Evolutionary conservation across 2,888 invertebrate species (phyloP).

Genomic region (Leucoma salicis): DNA sequence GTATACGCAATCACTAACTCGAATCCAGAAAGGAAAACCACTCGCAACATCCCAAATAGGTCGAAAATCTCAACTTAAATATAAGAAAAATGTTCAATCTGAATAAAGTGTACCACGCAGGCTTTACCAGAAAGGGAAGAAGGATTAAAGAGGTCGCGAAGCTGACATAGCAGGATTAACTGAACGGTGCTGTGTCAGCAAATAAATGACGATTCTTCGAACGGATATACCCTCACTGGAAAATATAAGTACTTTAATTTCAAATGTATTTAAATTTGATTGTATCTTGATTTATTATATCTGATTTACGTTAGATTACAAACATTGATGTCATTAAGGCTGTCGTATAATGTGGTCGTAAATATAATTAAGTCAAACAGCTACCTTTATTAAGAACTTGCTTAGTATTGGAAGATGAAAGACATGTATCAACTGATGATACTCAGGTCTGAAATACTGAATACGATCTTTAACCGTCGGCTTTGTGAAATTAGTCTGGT

Average conservation of each 20-base stretch:
- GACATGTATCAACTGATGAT: too few relatives aligned
- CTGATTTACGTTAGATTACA: too few relatives aligned
- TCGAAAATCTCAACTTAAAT: conserved; percentile 39
- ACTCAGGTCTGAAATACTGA: too few relatives aligned
- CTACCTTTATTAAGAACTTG: too few relatives aligned
- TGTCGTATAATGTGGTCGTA: too few relatives aligned
- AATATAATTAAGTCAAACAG: too few relatives aligned
- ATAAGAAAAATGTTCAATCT: conserved; percentile 49
- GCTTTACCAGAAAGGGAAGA: conserved; percentile 60
- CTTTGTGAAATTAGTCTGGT: too few relatives aligned
- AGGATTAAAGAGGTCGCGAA: conserved; percentile 74
- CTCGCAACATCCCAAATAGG: conserved; percentile 28
- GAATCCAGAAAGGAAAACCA: conserved; percentile 19
- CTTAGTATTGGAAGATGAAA: too few relatives aligned
- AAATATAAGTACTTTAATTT: neutral
- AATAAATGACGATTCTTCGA: conserved; percentile 60
- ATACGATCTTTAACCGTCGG: too few relatives aligned
- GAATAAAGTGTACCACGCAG: conserved; percentile 54
- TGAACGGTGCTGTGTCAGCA: conserved; percentile 59
- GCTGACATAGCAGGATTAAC: conserved; percentile 74
- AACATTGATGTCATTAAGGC: too few relatives aligned
- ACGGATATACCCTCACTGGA: conserved; percentile 43
- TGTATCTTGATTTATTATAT: too few relatives aligned
- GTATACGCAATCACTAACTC: conserved; percentile 21
- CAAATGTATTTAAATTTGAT: neutral